phyloP scores from a whole-genome alignment of 2,113 vertebrate genomes.

The Cervus canadensis region DNA sequence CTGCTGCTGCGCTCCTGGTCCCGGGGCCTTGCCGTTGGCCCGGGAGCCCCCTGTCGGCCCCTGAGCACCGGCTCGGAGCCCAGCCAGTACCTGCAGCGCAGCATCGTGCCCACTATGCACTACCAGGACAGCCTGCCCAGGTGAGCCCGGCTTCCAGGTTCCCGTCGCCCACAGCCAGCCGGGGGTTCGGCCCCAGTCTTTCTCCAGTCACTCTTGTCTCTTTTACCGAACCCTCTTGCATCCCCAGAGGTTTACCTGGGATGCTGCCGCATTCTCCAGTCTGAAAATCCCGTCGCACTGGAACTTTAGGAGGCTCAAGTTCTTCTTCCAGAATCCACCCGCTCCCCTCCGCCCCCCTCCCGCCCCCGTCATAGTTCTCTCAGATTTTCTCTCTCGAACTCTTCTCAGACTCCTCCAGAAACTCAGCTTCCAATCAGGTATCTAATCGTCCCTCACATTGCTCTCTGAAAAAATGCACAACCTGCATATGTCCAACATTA shows the following conservation, averaged over 20 bases:
- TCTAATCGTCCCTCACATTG: neutral
- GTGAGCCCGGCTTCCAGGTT: constrained; percentile 48
- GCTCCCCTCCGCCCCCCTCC: rapidly evolving
- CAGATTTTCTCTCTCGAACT: neutral
- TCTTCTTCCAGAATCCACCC: neutral
- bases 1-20: constrained; percentile 51
- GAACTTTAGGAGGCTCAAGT: neutral
- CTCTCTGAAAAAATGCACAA: neutral
- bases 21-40: neutral
- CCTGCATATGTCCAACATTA: neutral
- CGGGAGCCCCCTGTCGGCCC: neutral
- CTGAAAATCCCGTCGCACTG: neutral
- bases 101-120: constrained; percentile 96
- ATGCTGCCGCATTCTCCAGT: rapidly evolving
- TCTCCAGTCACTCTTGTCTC: neutral
- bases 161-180: constrained; percentile 57
- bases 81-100: constrained; percentile 86
- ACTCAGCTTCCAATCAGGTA: neutral
- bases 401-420: neutral
- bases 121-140: constrained; percentile 92
- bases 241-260: neutral
- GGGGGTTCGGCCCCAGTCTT: constrained; percentile 71
- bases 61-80: constrained; percentile 1
- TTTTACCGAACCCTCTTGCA: neutral
- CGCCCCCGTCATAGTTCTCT: neutral